Evolutionary conservation across 2,113 vertebrate genomes (phyloP).

Genomic region (Triplophysa rosa): DNA sequence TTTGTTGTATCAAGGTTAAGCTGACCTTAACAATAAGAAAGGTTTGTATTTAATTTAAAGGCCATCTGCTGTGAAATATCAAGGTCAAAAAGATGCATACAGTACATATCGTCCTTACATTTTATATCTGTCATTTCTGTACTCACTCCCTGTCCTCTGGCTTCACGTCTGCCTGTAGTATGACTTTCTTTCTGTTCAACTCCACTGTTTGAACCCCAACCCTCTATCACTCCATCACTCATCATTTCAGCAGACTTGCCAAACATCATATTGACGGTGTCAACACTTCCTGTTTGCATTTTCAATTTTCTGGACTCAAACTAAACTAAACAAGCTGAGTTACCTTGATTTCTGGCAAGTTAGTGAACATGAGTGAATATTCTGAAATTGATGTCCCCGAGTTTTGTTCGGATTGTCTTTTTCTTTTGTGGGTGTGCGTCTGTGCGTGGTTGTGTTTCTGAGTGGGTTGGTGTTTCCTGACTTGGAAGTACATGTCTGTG

Average conservation of each 20-base stretch:
- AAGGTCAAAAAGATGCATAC: neutral
- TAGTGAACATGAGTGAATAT: conserved; percentile 74
- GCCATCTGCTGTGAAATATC: neutral
- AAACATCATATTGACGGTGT: conserved; percentile 53
- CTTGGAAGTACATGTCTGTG: conserved; percentile 72
- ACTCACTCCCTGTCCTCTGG: conserved; percentile 52
- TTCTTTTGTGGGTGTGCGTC: conserved; percentile 30
- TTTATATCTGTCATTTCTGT: conserved; percentile 50
- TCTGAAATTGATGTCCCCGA: conserved; percentile 63
- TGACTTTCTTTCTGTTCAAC: neutral
- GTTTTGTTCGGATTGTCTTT: conserved; percentile 9
- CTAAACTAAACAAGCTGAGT: conserved; percentile 16
- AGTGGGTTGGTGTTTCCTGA: conserved; percentile 61
- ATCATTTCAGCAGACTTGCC: conserved; percentile 80
- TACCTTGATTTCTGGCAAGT: conserved; percentile 69
- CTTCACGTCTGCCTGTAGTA: conserved; percentile 30
- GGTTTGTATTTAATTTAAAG: neutral
- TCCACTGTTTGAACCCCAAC: conserved; percentile 12
- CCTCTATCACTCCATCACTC: conserved; percentile 69
- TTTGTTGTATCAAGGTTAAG: too few relatives aligned
- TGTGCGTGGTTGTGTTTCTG: conserved; percentile 35
- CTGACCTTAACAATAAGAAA: neutral
- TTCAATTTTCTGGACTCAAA: neutral
- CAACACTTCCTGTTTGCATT: neutral
- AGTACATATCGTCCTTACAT: conserved; percentile 47